Base-by-base conservation (phyloP, 1,140 invertebrate species). In the Protaetia brevitarsis region DNA sequence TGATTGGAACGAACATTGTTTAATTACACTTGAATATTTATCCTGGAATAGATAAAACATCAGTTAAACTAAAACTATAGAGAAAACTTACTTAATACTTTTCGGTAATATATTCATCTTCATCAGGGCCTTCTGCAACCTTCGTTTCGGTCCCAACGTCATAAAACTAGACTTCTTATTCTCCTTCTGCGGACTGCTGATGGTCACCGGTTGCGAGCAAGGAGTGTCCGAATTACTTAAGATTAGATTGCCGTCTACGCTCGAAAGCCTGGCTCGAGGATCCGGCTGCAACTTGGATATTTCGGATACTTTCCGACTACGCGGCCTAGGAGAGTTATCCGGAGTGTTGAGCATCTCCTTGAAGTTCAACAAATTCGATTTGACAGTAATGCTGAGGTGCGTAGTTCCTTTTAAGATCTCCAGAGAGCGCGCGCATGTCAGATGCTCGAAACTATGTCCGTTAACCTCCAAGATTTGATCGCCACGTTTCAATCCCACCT, bases 381-480 rank as follows among this genome's bases (percentile, higher is more conserved):
- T 98, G 11, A 99, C 94, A 36, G 93, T 95, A 70, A 99, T 93
- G 77, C 92, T 95, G 36, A 99, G 83, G 82, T 99, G 97, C 60
- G 96, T 99, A 21, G 95, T 94, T 37, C 93, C 91, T 66, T 89
- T 87, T 0, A 99, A 85, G 61, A 98, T 90, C 78, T 99, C 97
- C 69, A 98, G 83, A 2, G 97, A 96, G 75, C 89, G 88, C 16
- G 89, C 87, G 76, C 95, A 91, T 71, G 88, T 92, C 31, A 98
- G 91, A 77, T 95, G 92, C 74, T 94, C 89, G 79, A 99, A 97
- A 72, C 90, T 96, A 74, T 97, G 93, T 16, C 96, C 95, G 79
- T 99, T 99, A 0, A 99, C 96, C 82, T 98, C 95, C 63, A 99
- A 83, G 67, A 97, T 93, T 82, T 99, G 96, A 84, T 99, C 97